Base-by-base conservation (phyloP, 2,113 vertebrate genomes). In the Candoia aspera region DNA sequence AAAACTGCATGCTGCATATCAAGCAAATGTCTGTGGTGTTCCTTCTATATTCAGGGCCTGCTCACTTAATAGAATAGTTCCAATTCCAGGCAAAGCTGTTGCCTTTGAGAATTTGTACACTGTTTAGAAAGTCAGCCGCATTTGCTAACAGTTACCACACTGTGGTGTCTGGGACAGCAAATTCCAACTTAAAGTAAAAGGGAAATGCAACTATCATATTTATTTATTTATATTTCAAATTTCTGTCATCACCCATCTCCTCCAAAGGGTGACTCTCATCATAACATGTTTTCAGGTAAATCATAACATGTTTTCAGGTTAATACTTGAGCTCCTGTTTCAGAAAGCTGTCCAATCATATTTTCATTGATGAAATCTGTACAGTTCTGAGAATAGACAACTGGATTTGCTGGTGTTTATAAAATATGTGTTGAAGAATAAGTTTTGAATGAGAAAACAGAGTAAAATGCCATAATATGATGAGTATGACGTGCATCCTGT, bases 91-190 rank as follows among this genome's bases (percentile, higher is more conserved):
- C 93, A 95, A 95, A 95, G 92, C 92, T 90, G 94, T 86, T 96
- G 94, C 92, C 95, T 64, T 95, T 87, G 88, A 96, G 95, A 93
- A 95, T 95, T 93, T 95, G 86, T 96, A 94, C 94, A 92, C 94
- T 92, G 93, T 91, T 92, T 96, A 95, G 95, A 95, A 96, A 95
- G 89, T 92, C 94, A 94, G 96, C 92, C 94, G 96, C 95, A 96
- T 95, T 97, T 96, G 93, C 95, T 95, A 96, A 92, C 93, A 94
- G 94, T 96, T 96, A 94, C 96, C 96, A 96, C 96, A 96, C 95
- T 26, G 96, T 96, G 96, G 96, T 96, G 96, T 93, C 95, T 96
- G 93, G 95, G 95, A 95, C 94, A 96, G 60, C 87, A 3, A 95
- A 92, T 95, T 90, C 94, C 90, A 91, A 95, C 46, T 93, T 93